Evolutionary conservation across 1,140 invertebrate species (phyloP), one percentile per base, ranked within the genome.

Genomic region (Littorina saxatilis): DNA sequence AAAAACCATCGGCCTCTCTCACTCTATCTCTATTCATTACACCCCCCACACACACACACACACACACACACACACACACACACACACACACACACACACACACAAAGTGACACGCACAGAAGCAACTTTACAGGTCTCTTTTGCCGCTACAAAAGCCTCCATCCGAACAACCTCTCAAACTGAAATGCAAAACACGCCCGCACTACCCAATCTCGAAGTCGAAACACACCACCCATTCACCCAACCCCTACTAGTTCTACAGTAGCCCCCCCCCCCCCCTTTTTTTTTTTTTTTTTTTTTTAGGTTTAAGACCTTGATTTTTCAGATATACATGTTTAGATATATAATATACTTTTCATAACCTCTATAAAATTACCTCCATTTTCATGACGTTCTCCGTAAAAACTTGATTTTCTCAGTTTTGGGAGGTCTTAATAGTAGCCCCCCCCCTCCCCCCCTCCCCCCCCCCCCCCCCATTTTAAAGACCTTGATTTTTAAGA

Each of bases 21-120:
- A 50, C 9, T 20, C 47, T 20, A 50, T 11, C 9, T 11, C 20
- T 50, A 20, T 11, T 20, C 20, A 20, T 50, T n/a, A n/a, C n/a
- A n/a, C n/a, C n/a, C n/a, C n/a, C n/a, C n/a, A n/a, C n/a, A n/a
- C n/a, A n/a, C n/a, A 11, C 47, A 50, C 9, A 50, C 23, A 58
- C 23, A 58, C 55, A 58, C 55, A 58, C 55, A 58, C 55, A 58
- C 55, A 58, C 55, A 58, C 55, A 58, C 55, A 58, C 55, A 58
- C 55, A 58, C 55, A 58, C 55, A 58, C 55, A 58, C 55, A 58
- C 55, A 58, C 55, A 58, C 55, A 58, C 55, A 58, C 55, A 58
- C 55, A 58, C 55, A 58, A 9, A 58, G 9, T 13, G 9, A 58
- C 55, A 58, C 55, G n/a, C 55, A 58, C 55, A 58, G 9, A 58